Base-by-base conservation (phyloP, 2,113 vertebrate species). In the Tragelaphus scriptus region DNA sequence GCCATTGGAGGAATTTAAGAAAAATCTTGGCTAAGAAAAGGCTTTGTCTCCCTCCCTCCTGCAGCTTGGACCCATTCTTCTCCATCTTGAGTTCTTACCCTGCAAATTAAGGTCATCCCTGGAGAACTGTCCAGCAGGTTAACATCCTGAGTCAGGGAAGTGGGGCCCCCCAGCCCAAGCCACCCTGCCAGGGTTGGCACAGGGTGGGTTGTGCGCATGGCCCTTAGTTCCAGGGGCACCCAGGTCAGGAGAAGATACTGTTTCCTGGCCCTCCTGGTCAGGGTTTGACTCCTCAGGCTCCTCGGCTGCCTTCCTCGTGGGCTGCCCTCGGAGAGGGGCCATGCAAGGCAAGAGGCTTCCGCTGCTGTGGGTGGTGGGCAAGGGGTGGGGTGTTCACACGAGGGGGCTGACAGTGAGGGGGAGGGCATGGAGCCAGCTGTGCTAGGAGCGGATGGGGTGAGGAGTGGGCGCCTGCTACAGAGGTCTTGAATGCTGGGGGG, bases 381-480 rank as follows among this genome's bases (percentile, higher is more conserved):
- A 14, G n/a, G 30, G 36, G 19, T 9, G 28, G 26, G 40, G 28
- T 9, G 11, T 58, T 51, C 32, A 26, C 36, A 44, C 1, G 30
- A 49, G 6, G 1, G 25, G n/a, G 14, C 25, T 3, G 4, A 10
- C 25, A 13, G 32, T 0, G 14, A 23, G 25, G 56, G 85, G n/a
- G 30, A 7, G 75, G 80, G 14, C 58, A 25, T 0, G 0, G 28
- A 56, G 58, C 65, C 80, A 6, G 6, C 65, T 36, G 75, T 49
- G n/a, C 7, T 5, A 1, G 32, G 63, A 21, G 23, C 55, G 47
- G 85, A 30, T 0, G 0, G 59, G 55, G 47, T 4, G 7, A 10
- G 71, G 80, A 36, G 59, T 53, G 11, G 68, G 51, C 40, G 49
- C 55, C 53, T 85, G 82, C 63, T 19, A 12, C 65, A n/a, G 59